A percentile compares a stretch with the other conserved stretches of the same genome.
These are phyloP conservation scores for Nesidiocoris tenuis DNA, from an alignment of 2,888 invertebrate species.

Conservation along the genomic window DNA sequence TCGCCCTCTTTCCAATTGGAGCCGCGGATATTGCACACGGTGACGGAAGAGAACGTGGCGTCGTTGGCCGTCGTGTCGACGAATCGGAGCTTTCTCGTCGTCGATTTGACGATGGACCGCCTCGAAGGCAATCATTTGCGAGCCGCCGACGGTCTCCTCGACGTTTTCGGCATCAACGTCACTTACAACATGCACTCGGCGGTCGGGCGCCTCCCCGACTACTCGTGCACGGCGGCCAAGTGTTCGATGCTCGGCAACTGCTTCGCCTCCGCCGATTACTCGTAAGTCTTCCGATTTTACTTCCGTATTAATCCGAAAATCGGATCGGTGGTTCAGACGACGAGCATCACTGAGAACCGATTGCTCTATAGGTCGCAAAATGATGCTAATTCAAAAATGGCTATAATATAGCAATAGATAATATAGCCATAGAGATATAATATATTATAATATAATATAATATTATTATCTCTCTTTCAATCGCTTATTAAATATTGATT, in stretches of 20 bases:
- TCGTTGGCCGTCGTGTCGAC: constrained; percentile 60
- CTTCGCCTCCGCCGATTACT: constrained; percentile 69
- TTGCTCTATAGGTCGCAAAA: no score
- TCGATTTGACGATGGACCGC: constrained; percentile 71
- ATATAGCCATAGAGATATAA: no score
- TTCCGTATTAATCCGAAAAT: no score
- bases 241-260: constrained; percentile 87
- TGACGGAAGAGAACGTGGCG: constrained; percentile 73
- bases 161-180: constrained; percentile 89
- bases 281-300: constrained; percentile 71
- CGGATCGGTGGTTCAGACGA: no score
- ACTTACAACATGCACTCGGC: constrained; percentile 62
- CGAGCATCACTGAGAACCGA: no score
- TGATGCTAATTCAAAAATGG: no score
- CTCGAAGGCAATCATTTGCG: constrained; percentile 80
- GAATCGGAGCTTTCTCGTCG: constrained; percentile 73
- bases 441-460: no score
- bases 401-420: no score
- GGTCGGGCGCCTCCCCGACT: constrained; percentile 41
- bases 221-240: constrained; percentile 70
- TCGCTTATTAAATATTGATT: no score
- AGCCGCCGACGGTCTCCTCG: constrained; percentile 74
- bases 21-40: constrained; percentile 43
- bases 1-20: constrained; percentile 63
- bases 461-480: no score